Percentiles rank a stretch among this genome's conserved stretches.
Conservation (phyloP, 2,888 invertebrate genomes). For the Oscheius onirici region DNA sequence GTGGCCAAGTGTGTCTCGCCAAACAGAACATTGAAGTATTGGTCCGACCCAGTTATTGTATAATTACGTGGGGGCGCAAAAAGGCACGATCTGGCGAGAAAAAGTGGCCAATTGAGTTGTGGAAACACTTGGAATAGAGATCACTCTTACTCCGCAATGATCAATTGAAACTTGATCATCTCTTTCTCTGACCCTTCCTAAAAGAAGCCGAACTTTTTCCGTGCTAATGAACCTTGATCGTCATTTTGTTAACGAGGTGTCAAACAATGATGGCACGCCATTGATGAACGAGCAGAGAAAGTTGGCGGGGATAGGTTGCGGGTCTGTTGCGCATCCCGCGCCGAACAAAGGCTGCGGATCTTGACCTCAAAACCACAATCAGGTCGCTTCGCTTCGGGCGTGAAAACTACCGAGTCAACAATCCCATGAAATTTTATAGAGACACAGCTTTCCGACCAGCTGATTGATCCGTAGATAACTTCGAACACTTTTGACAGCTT, state of each 20-base stretch:
- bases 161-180: neutral
- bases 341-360: slow-evolving; percentile 27
- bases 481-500: no score
- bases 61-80: slow-evolving; percentile 3
- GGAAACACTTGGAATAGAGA: neutral
- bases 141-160: neutral
- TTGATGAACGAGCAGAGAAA: slow-evolving; percentile 3
- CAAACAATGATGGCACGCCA: slow-evolving; percentile 3
- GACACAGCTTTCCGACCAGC: no score
- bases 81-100: neutral
- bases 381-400: slow-evolving; percentile 5
- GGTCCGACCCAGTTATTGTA: slow-evolving; percentile 18
- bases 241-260: slow-evolving; percentile 5
- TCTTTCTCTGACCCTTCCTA: neutral
- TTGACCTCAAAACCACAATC: slow-evolving; percentile 35
- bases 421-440: slow-evolving; percentile 10
- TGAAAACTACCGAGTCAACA: slow-evolving; percentile 25
- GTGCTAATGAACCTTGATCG: neutral
- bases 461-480: no score
- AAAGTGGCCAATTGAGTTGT: neutral
- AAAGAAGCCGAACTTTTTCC: neutral
- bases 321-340: slow-evolving; percentile 14
- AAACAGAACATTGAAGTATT: slow-evolving; percentile 1
- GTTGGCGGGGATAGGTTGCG: slow-evolving; percentile 15
- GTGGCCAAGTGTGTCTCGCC: neutral